These are phyloP conservation scores for Litoditis marina DNA, from an alignment of 2,888 invertebrate genomes.

Conservation along the genomic window DNA sequence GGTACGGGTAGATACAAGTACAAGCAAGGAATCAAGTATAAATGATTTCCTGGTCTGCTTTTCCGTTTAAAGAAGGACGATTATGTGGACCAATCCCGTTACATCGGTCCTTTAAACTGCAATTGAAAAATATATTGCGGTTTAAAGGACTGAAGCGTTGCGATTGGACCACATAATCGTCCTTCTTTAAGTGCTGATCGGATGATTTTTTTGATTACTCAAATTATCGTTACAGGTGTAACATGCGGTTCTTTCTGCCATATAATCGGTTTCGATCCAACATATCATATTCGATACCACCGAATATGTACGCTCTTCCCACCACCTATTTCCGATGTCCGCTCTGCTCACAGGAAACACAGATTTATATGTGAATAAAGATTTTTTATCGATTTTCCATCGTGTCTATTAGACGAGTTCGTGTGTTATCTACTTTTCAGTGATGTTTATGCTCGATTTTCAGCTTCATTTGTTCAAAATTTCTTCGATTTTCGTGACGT, in stretches of 20 bases:
- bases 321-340: background rate
- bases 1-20: too few species aligned
- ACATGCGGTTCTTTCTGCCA: background rate
- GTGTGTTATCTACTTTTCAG: background rate
- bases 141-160: too few species aligned
- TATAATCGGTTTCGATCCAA: background rate
- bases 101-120: too few species aligned
- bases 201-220: background rate
- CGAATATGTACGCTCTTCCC: background rate
- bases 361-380: background rate
- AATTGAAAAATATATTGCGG: too few species aligned
- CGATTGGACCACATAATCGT: too few species aligned
- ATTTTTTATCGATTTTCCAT: background rate
- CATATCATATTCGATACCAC: background rate
- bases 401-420: background rate
- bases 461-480: background rate
- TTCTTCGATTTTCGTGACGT: too few species aligned
- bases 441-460: background rate
- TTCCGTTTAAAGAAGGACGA: too few species aligned
- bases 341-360: background rate
- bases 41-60: too few species aligned
- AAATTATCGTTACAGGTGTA: background rate
- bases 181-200: too few species aligned
- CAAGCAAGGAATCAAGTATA: too few species aligned
- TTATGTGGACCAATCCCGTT: too few species aligned